These are phyloP conservation scores for Melinopterus prodromus DNA, from an alignment of 2,888 invertebrate species.

Conservation along the genomic window DNA sequence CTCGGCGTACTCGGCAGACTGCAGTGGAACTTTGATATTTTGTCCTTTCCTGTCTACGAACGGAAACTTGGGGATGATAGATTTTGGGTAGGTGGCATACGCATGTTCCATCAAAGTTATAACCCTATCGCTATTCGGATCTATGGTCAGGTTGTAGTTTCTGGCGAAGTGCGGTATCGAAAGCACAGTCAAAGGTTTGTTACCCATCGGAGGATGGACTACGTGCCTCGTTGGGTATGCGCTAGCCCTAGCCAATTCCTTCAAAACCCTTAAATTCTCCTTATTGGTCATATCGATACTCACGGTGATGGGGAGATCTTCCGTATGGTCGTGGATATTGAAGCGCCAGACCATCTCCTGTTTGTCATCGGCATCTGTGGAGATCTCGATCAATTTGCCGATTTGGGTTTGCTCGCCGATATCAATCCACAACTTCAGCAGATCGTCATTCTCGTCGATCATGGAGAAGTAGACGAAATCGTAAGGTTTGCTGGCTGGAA, in stretches of 20 bases:
- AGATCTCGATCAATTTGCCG: background rate
- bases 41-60: background rate
- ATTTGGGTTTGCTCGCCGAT: background rate
- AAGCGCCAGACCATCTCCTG: background rate
- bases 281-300: background rate
- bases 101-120: slow-evolving; percentile 7
- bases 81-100: background rate
- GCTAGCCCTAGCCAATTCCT: background rate
- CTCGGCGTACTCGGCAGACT: background rate
- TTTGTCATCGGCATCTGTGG: background rate
- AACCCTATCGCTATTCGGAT: background rate
- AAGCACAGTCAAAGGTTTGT: background rate
- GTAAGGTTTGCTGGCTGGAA: background rate
- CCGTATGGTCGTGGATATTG: background rate
- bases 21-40: slow-evolving; percentile 5
- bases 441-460: background rate
- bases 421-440: background rate
- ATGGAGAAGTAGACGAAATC: background rate
- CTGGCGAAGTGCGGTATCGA: background rate
- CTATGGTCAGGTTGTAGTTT: background rate
- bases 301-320: background rate
- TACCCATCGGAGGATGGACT: background rate
- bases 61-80: background rate
- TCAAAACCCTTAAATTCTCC: background rate
- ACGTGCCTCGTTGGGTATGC: slow-evolving; percentile 5